Evolutionary conservation across 2,888 invertebrate genomes (phyloP).

Genomic region (Octodonta nipae): DNA sequence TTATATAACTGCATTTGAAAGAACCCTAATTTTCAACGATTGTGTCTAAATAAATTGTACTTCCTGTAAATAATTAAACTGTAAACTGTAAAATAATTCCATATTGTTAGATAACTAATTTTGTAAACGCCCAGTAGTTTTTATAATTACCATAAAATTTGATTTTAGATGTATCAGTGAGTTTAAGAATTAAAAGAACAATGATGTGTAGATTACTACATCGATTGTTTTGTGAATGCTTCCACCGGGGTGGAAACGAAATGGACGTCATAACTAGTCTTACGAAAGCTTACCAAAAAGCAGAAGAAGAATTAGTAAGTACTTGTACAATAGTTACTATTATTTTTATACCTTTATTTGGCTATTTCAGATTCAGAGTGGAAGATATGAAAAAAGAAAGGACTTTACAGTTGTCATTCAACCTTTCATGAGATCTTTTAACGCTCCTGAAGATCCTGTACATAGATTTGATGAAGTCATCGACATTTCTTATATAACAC

Average conservation of each 20-base stretch:
- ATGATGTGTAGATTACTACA: slow-evolving; percentile 60
- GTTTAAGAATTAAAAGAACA: slow-evolving; percentile 47
- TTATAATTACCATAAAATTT: too few relatives aligned
- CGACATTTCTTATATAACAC: slow-evolving; percentile 56
- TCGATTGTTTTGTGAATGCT: slow-evolving; percentile 58
- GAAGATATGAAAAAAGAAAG: slow-evolving; percentile 49
- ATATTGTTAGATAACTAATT: too few relatives aligned
- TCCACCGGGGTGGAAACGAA: slow-evolving; percentile 46
- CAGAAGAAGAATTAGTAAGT: slow-evolving; percentile 49
- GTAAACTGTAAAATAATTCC: too few relatives aligned
- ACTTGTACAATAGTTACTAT: too few relatives aligned
- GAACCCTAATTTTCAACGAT: too few relatives aligned
- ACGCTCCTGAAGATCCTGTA: slow-evolving; percentile 41
- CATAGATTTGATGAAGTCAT: slow-evolving; percentile 41
- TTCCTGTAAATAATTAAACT: too few relatives aligned
- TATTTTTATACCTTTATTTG: too few relatives aligned
- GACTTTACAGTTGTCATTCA: slow-evolving; percentile 63
- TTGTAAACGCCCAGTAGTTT: too few relatives aligned
- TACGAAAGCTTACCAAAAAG: slow-evolving; percentile 51
- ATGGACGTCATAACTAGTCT: slow-evolving; percentile 47
- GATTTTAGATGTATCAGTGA: slow-evolving; percentile 54
- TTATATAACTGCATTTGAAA: too few relatives aligned
- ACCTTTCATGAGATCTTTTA: slow-evolving; percentile 59
- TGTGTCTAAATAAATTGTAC: too few relatives aligned
- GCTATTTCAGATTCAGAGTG: slow-evolving; percentile 38